Conservation (phyloP, 2,888 invertebrate species). For the Volucella bombylans region DNA sequence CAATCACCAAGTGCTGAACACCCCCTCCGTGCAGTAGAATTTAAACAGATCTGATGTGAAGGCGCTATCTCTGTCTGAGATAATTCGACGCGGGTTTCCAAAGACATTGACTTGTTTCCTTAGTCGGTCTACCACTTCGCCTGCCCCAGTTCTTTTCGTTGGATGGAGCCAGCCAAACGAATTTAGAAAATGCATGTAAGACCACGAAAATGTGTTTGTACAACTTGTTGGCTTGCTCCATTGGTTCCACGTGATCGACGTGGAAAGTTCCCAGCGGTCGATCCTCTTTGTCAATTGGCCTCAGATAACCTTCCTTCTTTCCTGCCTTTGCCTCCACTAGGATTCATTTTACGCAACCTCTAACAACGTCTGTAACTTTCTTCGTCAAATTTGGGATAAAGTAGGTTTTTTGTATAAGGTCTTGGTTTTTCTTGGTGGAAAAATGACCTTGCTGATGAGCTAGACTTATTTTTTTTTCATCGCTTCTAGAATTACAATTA, state of each 20-base stretch:
- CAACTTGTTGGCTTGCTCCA: slow-evolving; percentile 76
- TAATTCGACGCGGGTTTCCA: slow-evolving; percentile 77
- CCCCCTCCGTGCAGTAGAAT: slow-evolving; percentile 77
- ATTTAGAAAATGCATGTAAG: slow-evolving; percentile 77
- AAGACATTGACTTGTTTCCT: slow-evolving; percentile 76
- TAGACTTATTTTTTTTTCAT: not conserved
- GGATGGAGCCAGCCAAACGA: slow-evolving; percentile 78
- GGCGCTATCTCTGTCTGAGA: slow-evolving; percentile 76
- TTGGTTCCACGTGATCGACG: slow-evolving; percentile 79
- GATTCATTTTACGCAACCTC: slow-evolving; percentile 21
- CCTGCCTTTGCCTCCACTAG: slow-evolving; percentile 75
- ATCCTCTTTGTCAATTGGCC: slow-evolving; percentile 77
- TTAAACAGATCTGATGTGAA: slow-evolving; percentile 74
- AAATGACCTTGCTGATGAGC: not conserved
- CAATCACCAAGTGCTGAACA: slow-evolving; percentile 76
- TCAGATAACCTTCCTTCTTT: slow-evolving; percentile 77
- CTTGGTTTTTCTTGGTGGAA: not conserved
- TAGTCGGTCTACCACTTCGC: no score
- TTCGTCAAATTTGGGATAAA: not conserved
- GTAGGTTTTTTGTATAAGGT: not conserved
- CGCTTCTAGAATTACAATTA: slow-evolving; percentile 76
- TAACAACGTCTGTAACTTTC: not conserved
- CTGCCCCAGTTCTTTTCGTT: no score
- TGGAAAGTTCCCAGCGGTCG: slow-evolving; percentile 77
- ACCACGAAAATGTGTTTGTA: slow-evolving; percentile 79